A percentile compares a stretch with the other conserved stretches of the same genome.
phyloP scores from a whole-genome alignment of 1,140 invertebrate species.

The Chironomus tepperi region DNA sequence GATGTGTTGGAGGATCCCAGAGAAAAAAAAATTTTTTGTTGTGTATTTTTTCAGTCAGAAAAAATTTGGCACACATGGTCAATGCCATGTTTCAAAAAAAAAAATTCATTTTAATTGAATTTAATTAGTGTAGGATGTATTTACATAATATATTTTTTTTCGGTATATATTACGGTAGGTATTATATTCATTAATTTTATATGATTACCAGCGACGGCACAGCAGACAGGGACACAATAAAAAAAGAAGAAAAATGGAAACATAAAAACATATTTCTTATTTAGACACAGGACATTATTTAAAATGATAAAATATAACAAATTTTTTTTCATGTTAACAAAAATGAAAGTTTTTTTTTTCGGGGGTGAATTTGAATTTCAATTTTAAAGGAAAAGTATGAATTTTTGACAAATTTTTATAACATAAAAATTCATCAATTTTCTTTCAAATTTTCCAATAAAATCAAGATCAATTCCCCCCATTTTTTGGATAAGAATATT shows the following conservation, averaged over 20 bases:
- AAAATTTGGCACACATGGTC: neutral
- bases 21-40: neutral
- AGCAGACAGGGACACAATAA: conserved; percentile 22
- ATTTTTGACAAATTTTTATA: too few species aligned
- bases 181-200: neutral
- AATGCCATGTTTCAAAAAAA: neutral
- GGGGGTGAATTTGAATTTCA: too few species aligned
- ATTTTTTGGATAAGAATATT: too few species aligned
- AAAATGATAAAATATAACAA: conserved; percentile 2
- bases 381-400: too few species aligned
- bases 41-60: neutral
- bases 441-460: too few species aligned
- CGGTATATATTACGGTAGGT: neutral
- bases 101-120: neutral
- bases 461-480: too few species aligned
- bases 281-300: conserved; percentile 21
- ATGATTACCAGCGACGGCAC: conserved; percentile 18
- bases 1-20: neutral
- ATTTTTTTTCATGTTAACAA: neutral
- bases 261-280: conserved; percentile 22
- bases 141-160: conserved; percentile 18
- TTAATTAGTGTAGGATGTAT: conserved; percentile 13
- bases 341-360: too few species aligned
- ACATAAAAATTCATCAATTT: too few species aligned
- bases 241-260: conserved; percentile 20